Percentiles rank a stretch among this genome's conserved stretches.
These are phyloP conservation scores for Cyanocitta stelleri DNA, from an alignment of 2,113 vertebrate species.

Conservation along the genomic window DNA sequence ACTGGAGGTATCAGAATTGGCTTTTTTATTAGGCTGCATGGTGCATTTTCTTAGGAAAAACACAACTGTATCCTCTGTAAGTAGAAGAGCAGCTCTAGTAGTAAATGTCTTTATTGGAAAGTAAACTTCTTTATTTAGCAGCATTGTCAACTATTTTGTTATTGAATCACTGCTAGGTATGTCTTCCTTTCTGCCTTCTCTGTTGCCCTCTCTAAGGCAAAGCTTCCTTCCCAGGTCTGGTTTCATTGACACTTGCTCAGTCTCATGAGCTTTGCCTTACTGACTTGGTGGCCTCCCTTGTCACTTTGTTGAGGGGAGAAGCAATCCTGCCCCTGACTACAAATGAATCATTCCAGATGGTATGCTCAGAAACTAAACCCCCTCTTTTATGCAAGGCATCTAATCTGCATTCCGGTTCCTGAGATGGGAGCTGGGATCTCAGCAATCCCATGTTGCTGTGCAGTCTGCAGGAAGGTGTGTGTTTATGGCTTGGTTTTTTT, in stretches of 20 bases:
- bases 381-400: not conserved
- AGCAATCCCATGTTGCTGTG: rapidly evolving
- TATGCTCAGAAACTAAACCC: not conserved
- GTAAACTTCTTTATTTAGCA: not conserved
- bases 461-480: not conserved
- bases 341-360: not conserved
- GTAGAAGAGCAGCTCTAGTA: not conserved
- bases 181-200: not conserved
- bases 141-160: not conserved
- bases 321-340: not conserved
- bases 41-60: not conserved
- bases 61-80: not conserved
- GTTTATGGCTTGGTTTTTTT: not conserved
- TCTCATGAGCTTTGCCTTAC: not conserved
- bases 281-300: not conserved
- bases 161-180: not conserved
- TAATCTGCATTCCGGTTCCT: not conserved
- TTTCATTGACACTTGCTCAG: not conserved
- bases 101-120: not conserved
- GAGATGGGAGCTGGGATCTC: not conserved
- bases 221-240: not conserved
- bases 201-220: not conserved
- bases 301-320: not conserved
- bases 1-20: not conserved
- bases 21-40: not conserved